Base-by-base conservation (phyloP, 2,113 vertebrate species). In the Epinephelus moara region DNA sequence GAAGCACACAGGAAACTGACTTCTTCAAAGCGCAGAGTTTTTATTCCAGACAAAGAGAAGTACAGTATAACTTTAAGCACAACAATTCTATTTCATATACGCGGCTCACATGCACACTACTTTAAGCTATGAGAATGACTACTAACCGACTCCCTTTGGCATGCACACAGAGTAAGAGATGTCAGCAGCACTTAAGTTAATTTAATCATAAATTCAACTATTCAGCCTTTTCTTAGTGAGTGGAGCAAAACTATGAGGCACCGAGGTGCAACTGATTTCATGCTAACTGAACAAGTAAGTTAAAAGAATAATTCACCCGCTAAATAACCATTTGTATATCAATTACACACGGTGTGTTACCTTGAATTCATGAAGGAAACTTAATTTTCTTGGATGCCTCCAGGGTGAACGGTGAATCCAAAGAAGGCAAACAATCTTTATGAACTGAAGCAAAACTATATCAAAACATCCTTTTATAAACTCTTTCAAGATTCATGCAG, bases 1-100 rank as follows among this genome's bases (percentile, higher is more conserved):
- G 92, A 85, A 88, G 89, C 80, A 73, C 79, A 89, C 88, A 78
- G 91, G 89, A 89, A 90, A 92, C 70, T 89, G 91, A 93, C 90
- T 91, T 91, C 93, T 94, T 93, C 93, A 93, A 84, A 93, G 92
- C 88, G 93, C 93, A 93, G 94, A 93, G 93, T 93, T 95, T 37
- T 94, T 93, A 93, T 82, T 86, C 86, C 92, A 91, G 94, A 92
- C 91, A 92, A 89, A 93, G 89, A 94, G 80, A 94, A 91, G 91
- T 89, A 90, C 81, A 93, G 82, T 90, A 23, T 47, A 75, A 92
- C 81, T 89, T 90, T 86, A 70, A 82, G 63, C 23, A 88, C 80
- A 89, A 81, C 14, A 83, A 56, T 70, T 84, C 14, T 80, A 12
- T 30, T 71, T 82, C 47, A 84, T 66, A 52, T 9, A 64, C 19